phyloP scores from a whole-genome alignment of 2,797 vertebrate genomes.

The Spondyliosoma cantharus region DNA sequence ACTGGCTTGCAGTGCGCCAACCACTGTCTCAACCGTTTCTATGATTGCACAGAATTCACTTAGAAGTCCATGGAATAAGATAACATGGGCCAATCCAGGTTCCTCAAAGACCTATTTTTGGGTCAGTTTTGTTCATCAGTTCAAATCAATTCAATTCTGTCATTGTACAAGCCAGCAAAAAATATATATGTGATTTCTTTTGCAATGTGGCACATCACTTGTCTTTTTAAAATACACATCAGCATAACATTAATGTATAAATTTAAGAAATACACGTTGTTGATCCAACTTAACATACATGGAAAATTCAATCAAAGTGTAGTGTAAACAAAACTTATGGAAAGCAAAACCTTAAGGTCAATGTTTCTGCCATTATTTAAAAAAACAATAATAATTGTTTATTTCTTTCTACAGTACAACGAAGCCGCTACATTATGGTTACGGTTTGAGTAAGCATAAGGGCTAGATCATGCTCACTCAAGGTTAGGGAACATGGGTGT shows the following conservation, averaged over 20 bases:
- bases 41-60: not conserved
- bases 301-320: not conserved
- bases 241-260: not conserved
- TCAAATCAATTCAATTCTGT: not conserved
- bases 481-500: not conserved
- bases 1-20: not conserved
- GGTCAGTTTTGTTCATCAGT: not conserved
- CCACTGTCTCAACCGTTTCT: not conserved
- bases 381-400: not conserved
- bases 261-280: too few relatives aligned
- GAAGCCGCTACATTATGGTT: not conserved
- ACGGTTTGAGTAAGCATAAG: not conserved
- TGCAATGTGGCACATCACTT: not conserved
- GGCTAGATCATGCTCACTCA: not conserved
- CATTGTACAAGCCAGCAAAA: not conserved
- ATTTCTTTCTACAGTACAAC: not conserved
- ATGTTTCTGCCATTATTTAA: not conserved
- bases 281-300: too few relatives aligned
- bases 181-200: too few relatives aligned
- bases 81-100: not conserved
- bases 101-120: not conserved
- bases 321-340: not conserved
- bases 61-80: not conserved
- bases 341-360: not conserved
- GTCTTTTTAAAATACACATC: not conserved